A percentile compares a stretch with the other conserved stretches of the same genome.
phyloP scores from a whole-genome alignment of 2,888 invertebrate species.

The Sphinx pinastri region DNA sequence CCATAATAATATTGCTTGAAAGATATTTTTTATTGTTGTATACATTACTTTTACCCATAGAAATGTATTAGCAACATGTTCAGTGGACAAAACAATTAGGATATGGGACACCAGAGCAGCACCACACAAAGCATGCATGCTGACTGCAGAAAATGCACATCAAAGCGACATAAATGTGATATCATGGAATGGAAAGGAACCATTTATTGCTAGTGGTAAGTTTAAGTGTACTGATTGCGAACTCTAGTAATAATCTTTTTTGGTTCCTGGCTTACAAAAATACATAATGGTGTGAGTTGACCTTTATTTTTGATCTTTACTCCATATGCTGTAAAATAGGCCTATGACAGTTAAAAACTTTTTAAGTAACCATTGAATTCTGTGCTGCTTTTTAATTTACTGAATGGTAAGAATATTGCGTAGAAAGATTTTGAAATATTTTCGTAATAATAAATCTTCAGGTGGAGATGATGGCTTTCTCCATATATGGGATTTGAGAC shows the following conservation, averaged over 20 bases:
- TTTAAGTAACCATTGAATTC: no score
- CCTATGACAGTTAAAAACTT: no score
- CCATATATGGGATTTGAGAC: conserved; percentile 97
- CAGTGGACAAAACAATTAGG: conserved; percentile 94
- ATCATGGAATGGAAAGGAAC: conserved; percentile 97
- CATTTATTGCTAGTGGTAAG: conserved; percentile 92
- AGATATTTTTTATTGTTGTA: no score
- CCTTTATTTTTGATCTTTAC: no score
- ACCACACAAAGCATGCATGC: conserved; percentile 95
- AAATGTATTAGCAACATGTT: conserved; percentile 94
- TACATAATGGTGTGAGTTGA: no score
- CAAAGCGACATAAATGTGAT: conserved; percentile 98
- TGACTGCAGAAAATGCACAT: conserved; percentile 94
- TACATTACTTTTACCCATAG: conserved; percentile 53
- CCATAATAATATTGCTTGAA: no score
- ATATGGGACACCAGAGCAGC: conserved; percentile 97
- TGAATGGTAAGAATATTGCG: no score
- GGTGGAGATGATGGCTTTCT: conserved; percentile 98
- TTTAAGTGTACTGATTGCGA: conserved; percentile 23
- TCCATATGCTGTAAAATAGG: no score
- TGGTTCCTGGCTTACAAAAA: neutral
- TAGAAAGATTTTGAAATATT: no score
- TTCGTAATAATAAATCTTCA: conserved; percentile 44
- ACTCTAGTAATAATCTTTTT: no score
- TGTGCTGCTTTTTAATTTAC: no score